Percentiles rank a stretch among this genome's conserved stretches.
These are phyloP conservation scores for Bactericera cockerelli DNA, from an alignment of 1,140 invertebrate species.

Conservation along the genomic window DNA sequence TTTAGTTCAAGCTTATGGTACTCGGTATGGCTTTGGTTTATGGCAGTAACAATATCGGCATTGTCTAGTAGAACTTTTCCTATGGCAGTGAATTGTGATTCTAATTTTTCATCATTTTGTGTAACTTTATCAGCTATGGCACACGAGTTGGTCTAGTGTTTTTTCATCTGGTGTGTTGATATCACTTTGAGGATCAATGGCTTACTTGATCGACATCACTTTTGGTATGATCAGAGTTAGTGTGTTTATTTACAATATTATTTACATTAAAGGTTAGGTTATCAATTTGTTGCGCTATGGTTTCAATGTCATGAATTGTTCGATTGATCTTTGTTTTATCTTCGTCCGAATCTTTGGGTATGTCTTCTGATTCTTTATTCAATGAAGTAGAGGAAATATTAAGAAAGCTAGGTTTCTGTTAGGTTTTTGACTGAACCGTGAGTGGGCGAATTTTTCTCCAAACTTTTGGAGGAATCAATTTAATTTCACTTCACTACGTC, in stretches of 20 bases:
- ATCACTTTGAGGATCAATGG: no score
- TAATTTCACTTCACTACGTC: no score
- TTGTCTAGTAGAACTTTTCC: neutral
- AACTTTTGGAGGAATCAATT: no score
- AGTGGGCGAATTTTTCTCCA: neutral
- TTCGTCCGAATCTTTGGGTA: neutral
- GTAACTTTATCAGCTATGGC: constrained; percentile 20
- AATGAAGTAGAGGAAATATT: neutral
- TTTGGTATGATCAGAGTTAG: constrained; percentile 20
- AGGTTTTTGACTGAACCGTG: neutral
- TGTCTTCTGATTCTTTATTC: neutral
- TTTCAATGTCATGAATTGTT: no score
- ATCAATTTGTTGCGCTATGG: neutral
- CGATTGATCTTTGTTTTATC: no score
- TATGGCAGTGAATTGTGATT: constrained; percentile 20
- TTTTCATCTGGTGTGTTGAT: no score
- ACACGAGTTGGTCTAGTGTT: constrained; percentile 5
- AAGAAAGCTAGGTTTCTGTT: constrained; percentile 7
- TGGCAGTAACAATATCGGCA: neutral
- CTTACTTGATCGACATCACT: no score
- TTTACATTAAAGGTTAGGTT: neutral
- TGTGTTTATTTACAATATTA: constrained; percentile 22
- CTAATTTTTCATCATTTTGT: constrained; percentile 19
- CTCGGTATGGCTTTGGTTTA: no score
- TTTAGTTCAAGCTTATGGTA: neutral